phyloP scores from a whole-genome alignment of 37 sponge, comb jelly and placozoan genomes.

The Eunapius fragilis region DNA sequence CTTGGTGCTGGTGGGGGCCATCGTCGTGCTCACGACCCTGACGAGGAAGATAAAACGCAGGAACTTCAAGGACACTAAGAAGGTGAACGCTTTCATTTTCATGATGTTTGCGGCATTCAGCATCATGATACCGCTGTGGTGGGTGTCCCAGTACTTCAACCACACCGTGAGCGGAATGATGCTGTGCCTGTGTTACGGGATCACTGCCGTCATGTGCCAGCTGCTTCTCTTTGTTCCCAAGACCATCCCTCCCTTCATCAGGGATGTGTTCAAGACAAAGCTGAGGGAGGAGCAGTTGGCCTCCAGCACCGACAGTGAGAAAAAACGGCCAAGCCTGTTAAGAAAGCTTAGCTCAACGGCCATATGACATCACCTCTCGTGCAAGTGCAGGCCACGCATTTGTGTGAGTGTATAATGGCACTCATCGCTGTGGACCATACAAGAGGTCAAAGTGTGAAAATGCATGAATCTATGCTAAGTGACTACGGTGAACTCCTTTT shows the following conservation, averaged over 20 bases:
- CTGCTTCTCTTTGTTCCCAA: conserved; percentile 34
- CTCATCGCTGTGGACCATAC: too few species aligned
- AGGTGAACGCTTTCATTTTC: conserved; percentile 8
- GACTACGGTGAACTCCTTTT: too few species aligned
- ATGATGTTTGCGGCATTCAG: conserved; percentile 24
- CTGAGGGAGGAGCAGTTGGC: background rate
- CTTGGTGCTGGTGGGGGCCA: background rate
- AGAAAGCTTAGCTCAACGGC: background rate
- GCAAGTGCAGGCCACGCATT: background rate
- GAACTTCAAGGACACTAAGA: conserved; percentile 33
- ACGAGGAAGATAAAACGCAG: conserved; percentile 18
- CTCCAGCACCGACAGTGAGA: background rate
- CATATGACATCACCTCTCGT: background rate
- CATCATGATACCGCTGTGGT: conserved; percentile 12
- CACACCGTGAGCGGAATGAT: background rate
- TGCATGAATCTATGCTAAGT: too few species aligned
- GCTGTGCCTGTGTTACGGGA: conserved; percentile 5
- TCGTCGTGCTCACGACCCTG: background rate
- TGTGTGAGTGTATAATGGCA: too few species aligned
- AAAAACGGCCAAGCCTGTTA: background rate
- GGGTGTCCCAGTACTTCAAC: background rate
- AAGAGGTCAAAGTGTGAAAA: too few species aligned
- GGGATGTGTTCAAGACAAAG: background rate
- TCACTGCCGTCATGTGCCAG: conserved; percentile 1
- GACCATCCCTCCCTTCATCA: conserved; percentile 7